Evolutionary conservation across 1,140 invertebrate genomes (phyloP), one percentile per base, ranked within the genome.

Genomic region (Diabrotica virgifera): DNA sequence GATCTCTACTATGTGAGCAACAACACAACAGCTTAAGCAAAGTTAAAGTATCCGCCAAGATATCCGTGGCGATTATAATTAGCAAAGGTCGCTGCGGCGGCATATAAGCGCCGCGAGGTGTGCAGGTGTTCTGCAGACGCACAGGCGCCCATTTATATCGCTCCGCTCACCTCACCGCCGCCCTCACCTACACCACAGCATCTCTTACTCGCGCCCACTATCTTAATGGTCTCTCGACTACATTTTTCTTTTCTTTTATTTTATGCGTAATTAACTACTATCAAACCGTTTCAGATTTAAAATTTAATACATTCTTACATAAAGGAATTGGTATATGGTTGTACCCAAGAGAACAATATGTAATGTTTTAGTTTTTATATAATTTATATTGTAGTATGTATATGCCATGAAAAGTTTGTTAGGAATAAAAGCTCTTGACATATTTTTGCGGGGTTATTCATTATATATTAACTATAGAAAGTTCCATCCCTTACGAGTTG

Each of bases 61-160:
- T 24, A 24, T 24, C 24, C 24, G 24, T 24, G 24, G 24, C 71
- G 68, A 60, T 72, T 73, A 72, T 76, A 76, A 77, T 77, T 77
- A 76, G 76, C 74, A 77, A 77, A 77, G 76, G 76, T 77, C 76
- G 73, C 24, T 24, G 24, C 71, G 67, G 40, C 40, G 40, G 40
- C 8, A 8, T 46, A 65, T 70, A 65, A 75, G 61, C 68, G 76
- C 76, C 76, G 74, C 73, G 71, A 76, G 76, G 74, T 76, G 70
- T 74, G 76, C 76, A 77, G 76, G 76, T 77, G 76, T 77, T 66
- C 74, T 59, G 40, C 70, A 74, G 74, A 77, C 73, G 69, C 67
- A 56, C 52, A 60, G 72, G 72, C 71, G 73, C 74, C 74, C 68
- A 73, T 70, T 72, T 70, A 70, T 70, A 74, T 71, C 70, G 67